These are phyloP conservation scores for Tetanocera ferruginea DNA, from an alignment of 2,888 invertebrate genomes.

Conservation along the genomic window DNA sequence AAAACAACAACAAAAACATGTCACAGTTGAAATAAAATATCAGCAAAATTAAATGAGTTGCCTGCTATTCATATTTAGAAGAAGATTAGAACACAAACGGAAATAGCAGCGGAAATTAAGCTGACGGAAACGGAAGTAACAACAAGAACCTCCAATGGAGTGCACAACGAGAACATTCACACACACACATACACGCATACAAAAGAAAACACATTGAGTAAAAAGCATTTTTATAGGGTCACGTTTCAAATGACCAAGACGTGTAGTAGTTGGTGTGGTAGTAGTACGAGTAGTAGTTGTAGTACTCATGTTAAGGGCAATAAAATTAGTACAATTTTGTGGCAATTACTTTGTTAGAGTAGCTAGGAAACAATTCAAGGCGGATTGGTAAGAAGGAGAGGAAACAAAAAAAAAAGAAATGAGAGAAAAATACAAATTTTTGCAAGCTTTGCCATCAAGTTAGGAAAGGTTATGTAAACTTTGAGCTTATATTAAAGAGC, in stretches of 20 bases:
- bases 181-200: neutral
- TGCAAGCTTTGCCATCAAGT: neutral
- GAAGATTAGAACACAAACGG: conserved; percentile 29
- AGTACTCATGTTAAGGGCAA: conserved; percentile 2
- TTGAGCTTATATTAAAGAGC: neutral
- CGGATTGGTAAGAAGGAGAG: neutral
- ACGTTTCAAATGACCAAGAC: conserved; percentile 28
- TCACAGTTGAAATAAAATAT: neutral
- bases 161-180: neutral
- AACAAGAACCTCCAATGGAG: conserved; percentile 1
- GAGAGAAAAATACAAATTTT: neutral
- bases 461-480: neutral
- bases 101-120: conserved; percentile 32
- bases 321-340: conserved; percentile 29
- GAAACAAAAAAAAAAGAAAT: no score
- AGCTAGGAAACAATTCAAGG: neutral
- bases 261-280: neutral
- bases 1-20: conserved; percentile 3
- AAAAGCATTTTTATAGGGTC: conserved; percentile 3
- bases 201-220: neutral
- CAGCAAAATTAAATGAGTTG: conserved; percentile 16
- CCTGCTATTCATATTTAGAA: conserved; percentile 23
- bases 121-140: conserved; percentile 29
- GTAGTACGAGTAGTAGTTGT: neutral
- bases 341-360: neutral